These are phyloP conservation scores for Pterois miles DNA, from an alignment of 2,797 vertebrate genomes.

Conservation along the genomic window DNA sequence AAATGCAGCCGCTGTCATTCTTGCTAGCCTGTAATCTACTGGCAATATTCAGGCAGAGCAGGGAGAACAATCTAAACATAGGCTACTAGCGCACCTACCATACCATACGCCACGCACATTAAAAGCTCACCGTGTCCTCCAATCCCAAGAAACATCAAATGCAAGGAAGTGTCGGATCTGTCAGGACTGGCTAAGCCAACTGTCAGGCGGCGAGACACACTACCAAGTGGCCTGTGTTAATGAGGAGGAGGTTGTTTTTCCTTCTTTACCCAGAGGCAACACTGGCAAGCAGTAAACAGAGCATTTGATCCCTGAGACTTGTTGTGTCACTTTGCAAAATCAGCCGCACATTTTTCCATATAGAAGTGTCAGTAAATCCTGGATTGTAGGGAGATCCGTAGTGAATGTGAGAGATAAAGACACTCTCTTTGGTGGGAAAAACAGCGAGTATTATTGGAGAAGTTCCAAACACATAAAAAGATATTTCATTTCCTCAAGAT, in stretches of 20 bases:
- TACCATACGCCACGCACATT: conserved; percentile 32
- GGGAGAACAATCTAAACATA: conserved; percentile 57
- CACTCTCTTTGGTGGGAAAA: conserved; percentile 31
- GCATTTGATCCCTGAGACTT: conserved; percentile 71
- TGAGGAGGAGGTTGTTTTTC: conserved; percentile 72
- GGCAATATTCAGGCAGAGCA: conserved; percentile 70
- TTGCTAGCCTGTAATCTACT: conserved; percentile 77
- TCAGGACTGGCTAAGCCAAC: conserved; percentile 67
- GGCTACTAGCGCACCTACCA: conserved; percentile 38
- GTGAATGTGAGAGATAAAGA: conserved; percentile 8
- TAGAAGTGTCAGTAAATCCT: conserved; percentile 6
- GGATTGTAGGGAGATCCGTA: conserved; percentile 14
- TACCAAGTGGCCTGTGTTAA: conserved; percentile 74
- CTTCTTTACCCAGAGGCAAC: conserved; percentile 62
- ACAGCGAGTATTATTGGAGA: conserved; percentile 30
- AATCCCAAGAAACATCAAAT: conserved; percentile 73
- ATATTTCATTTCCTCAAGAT: conserved; percentile 29
- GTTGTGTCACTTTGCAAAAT: conserved; percentile 69
- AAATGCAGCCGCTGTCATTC: conserved; percentile 81
- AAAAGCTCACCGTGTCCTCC: conserved; percentile 54
- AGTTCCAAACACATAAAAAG: conserved; percentile 11
- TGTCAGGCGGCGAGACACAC: conserved; percentile 61
- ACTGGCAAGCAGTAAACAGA: conserved; percentile 65
- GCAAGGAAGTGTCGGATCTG: conserved; percentile 70
- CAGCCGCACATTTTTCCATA: conserved; percentile 36